Conservation (phyloP, 1,140 invertebrate species). For the Camponotus floridanus region DNA sequence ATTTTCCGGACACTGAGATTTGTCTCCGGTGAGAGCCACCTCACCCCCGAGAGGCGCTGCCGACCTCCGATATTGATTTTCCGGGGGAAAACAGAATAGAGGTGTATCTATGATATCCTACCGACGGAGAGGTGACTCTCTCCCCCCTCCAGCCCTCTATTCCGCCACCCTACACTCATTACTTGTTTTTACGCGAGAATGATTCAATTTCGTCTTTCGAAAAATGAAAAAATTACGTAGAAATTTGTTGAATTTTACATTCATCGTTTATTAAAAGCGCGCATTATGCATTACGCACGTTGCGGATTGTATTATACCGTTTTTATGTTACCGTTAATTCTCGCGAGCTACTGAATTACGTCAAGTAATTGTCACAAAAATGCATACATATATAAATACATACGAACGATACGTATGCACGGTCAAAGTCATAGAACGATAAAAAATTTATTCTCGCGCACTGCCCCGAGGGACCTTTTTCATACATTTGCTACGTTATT, state of each 20-base stretch:
- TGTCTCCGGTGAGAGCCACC: slow-evolving; percentile 78
- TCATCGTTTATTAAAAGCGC: slow-evolving; percentile 15
- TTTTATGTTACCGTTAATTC: slow-evolving; percentile 33
- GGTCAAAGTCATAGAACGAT: slow-evolving; percentile 33
- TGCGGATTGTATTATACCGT: background rate
- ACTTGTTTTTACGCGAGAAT: background rate
- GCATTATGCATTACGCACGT: background rate
- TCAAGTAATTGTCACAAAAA: slow-evolving; percentile 19
- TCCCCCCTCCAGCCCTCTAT: slow-evolving; percentile 13
- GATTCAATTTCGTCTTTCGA: background rate
- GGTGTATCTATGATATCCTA: slow-evolving; percentile 80
- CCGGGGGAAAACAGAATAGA: slow-evolving; percentile 81
- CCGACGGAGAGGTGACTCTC: slow-evolving; percentile 42
- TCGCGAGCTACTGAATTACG: slow-evolving; percentile 41
- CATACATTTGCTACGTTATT: slow-evolving; percentile 31
- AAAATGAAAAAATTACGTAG: background rate
- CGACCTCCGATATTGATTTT: slow-evolving; percentile 85
- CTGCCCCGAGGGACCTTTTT: slow-evolving; percentile 14
- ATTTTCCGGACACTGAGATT: slow-evolving; percentile 85
- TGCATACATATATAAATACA: background rate
- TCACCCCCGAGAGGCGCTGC: slow-evolving; percentile 81
- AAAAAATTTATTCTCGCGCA: slow-evolving; percentile 45
- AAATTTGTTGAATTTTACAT: background rate
- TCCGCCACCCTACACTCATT: background rate
- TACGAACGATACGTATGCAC: background rate